Percentiles rank a stretch among this genome's conserved stretches.
Evolutionary conservation across 1,140 invertebrate species (phyloP).

Genomic region (Agraylea sexmaculata): DNA sequence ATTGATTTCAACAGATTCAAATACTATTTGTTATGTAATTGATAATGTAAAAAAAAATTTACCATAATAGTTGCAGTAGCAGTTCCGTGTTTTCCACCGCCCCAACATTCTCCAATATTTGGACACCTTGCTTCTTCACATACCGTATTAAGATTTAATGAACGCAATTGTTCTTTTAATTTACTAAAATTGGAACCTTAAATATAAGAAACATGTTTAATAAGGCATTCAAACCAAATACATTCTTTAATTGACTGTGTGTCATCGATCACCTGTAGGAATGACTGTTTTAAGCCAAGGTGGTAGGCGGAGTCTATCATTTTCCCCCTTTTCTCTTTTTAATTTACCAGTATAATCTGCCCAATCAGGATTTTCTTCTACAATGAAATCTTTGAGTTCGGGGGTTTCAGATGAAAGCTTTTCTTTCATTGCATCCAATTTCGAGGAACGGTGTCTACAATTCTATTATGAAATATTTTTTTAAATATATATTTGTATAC

Average conservation of each 20-base stretch:
- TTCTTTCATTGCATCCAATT: slow-evolving; percentile 43
- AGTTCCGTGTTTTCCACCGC: slow-evolving; percentile 76
- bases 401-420: slow-evolving; percentile 50
- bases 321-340: slow-evolving; percentile 73
- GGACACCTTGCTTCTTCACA: slow-evolving; percentile 99
- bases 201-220: slow-evolving; percentile 12
- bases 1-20: too few species aligned
- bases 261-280: slow-evolving; percentile 55
- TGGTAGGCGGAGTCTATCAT: slow-evolving; percentile 72
- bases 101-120: slow-evolving; percentile 99
- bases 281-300: slow-evolving; percentile 96
- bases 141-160: slow-evolving; percentile 89
- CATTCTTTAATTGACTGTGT: not conserved
- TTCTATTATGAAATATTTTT: too few species aligned
- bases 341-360: slow-evolving; percentile 67
- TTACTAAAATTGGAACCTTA: slow-evolving; percentile 65
- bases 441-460: slow-evolving; percentile 30
- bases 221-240: not conserved
- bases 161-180: slow-evolving; percentile 77
- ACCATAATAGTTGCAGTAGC: slow-evolving; percentile 89
- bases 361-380: slow-evolving; percentile 47
- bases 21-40: too few species aligned
- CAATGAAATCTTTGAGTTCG: slow-evolving; percentile 50
- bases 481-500: too few species aligned
- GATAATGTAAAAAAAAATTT: too few species aligned